These are phyloP conservation scores for Drosophila buzzatii DNA, from an alignment of 2,888 invertebrate species.

Conservation along the genomic window DNA sequence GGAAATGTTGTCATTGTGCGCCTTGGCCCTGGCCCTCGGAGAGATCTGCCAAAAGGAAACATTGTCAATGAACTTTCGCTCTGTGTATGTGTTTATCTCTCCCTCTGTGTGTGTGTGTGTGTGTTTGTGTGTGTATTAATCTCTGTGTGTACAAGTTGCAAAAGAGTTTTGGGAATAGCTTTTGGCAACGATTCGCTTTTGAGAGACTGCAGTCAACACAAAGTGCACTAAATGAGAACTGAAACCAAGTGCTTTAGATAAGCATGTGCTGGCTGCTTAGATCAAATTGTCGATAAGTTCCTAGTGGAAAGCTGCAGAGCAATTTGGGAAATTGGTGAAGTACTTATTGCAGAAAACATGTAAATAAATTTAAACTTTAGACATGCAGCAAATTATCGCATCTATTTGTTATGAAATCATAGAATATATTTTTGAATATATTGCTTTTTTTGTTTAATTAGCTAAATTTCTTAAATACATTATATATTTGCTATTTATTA, in stretches of 20 bases:
- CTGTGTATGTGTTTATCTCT: not conserved
- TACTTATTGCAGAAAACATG: not conserved
- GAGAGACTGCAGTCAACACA: conserved; percentile 11
- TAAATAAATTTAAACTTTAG: not conserved
- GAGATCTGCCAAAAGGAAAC: conserved; percentile 60
- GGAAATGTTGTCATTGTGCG: conserved; percentile 70
- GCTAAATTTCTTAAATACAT: not conserved
- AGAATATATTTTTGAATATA: too few relatives aligned
- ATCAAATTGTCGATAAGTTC: not conserved
- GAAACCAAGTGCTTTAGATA: conserved; percentile 4
- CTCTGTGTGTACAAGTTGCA: conserved; percentile 17
- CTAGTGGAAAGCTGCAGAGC: not conserved
- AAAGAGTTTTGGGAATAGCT: conserved; percentile 48
- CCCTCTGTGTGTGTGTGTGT: not conserved
- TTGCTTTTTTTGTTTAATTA: not conserved
- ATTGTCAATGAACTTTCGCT: conserved; percentile 73
- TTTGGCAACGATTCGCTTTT: conserved; percentile 14
- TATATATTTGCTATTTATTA: too few relatives aligned
- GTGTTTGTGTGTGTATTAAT: not conserved
- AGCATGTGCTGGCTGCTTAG: not conserved
- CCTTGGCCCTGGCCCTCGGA: conserved; percentile 48
- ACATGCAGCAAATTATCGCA: not conserved
- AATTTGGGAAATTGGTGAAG: not conserved
- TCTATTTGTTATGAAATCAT: not conserved
- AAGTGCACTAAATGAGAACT: conserved; percentile 7